Evolutionary conservation across 1,140 invertebrate genomes (phyloP).

Genomic region (Drosophila biarmipes): DNA sequence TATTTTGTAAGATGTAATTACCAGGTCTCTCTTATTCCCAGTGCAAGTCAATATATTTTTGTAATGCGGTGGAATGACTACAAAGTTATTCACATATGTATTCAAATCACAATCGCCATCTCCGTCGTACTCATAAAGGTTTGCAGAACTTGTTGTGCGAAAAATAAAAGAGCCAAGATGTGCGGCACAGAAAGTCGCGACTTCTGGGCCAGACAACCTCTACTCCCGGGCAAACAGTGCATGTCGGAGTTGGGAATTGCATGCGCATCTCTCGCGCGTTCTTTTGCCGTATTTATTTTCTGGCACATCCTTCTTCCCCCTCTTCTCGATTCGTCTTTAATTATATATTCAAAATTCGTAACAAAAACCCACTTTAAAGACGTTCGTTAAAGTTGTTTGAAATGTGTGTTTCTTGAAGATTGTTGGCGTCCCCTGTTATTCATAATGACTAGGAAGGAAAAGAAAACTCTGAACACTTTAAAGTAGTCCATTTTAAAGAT

Average conservation of each 20-base stretch:
- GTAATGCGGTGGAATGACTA: neutral
- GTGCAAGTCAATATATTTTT: constrained; percentile 17
- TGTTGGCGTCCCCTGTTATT: constrained; percentile 15
- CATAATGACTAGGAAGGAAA: neutral
- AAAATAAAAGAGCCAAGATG: neutral
- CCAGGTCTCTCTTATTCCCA: neutral
- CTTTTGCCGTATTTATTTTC: constrained; percentile 38
- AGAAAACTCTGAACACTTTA: no score
- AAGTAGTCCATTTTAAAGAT: neutral
- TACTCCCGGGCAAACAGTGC: constrained; percentile 21
- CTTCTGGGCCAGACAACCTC: neutral
- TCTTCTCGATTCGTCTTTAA: constrained; percentile 14
- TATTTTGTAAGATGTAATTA: constrained; percentile 12
- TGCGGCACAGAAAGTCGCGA: constrained; percentile 15
- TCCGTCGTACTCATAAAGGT: neutral
- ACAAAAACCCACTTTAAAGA: constrained; percentile 62
- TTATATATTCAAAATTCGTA: constrained; percentile 68
- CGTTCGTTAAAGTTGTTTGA: constrained; percentile 11
- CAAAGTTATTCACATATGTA: neutral
- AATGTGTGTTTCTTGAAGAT: constrained; percentile 14
- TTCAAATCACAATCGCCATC: neutral
- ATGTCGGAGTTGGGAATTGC: constrained; percentile 33
- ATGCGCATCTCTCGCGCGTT: constrained; percentile 31
- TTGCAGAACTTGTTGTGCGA: neutral
- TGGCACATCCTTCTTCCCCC: constrained; percentile 20